Evolutionary conservation across 2,113 vertebrate genomes (phyloP).

Genomic region (Pygoscelis antarcticus): DNA sequence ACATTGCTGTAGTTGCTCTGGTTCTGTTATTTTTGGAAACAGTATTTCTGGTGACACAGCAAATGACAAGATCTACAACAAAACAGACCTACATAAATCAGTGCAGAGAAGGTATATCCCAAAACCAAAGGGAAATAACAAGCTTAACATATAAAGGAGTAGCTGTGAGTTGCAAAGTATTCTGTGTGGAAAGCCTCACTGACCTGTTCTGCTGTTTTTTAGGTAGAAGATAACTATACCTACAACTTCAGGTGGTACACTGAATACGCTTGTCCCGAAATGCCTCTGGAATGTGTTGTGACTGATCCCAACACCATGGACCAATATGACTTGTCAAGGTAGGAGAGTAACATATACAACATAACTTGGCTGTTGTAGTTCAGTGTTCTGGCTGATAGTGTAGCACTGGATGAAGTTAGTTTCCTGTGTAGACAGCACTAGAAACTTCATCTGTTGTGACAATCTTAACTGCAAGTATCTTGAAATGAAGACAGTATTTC

Average conservation of each 20-base stretch:
- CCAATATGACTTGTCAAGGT: conserved; percentile 96
- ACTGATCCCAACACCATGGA: conserved; percentile 82
- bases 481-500: not conserved
- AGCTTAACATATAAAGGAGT: not conserved
- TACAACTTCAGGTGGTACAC: conserved; percentile 98
- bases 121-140: not conserved
- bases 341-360: not conserved
- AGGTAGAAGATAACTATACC: conserved; percentile 87
- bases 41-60: not conserved
- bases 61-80: not conserved
- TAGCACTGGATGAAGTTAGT: not conserved
- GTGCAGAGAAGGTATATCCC: not conserved
- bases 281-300: conserved; percentile 89
- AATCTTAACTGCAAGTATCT: not conserved
- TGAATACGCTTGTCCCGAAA: conserved; percentile 89
- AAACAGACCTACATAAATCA: not conserved
- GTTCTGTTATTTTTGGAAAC: not conserved
- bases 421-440: not conserved
- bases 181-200: not conserved
- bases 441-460: not conserved
- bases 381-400: not conserved
- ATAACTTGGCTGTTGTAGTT: not conserved
- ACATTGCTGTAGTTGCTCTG: not conserved
- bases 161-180: not conserved
- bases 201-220: not conserved